Evolutionary conservation across 2,888 invertebrate species (phyloP), one percentile per base, ranked within the genome.

Genomic region (Hofmannophila pseudospretella): DNA sequence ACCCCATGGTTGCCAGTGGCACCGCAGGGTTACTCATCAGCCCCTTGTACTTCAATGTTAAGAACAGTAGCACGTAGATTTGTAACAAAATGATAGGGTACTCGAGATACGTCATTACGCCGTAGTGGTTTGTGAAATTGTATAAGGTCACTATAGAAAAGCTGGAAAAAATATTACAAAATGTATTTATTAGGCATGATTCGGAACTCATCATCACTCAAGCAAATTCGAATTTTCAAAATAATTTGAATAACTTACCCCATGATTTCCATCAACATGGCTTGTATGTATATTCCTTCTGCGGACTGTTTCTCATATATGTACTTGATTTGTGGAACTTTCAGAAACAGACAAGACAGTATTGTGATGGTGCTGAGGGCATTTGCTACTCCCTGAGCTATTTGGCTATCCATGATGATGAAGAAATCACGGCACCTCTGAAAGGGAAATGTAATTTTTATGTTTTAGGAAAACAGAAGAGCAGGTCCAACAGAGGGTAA

Each of bases 111-210:
- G 94, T 93, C 47, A 94, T 78, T 7, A 94, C 50, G 7, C 92
- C 89, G 67, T 96, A 95, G 7, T 88, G 88, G 64, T 92, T 94
- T 19, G 90, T 89, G 52, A 88, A 94, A 69, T 95, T 96, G 74
- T 96, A 96, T 14, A 94, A 90, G 37, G 93, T 90, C 89, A 92
- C 93, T 45, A 94, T 90, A 1, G 94, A 90, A 56, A 94, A 95
- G 55, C 95, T 95, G 81, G 55, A 91, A 88, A 54, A 54, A 23
- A 26, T 35, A 38, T n/a, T 3, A 20, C n/a, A n/a, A 13, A 13
- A 20, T 10, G 5, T 16, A 4, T 16, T 16, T 16, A n/a, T n/a
- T n/a, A n/a, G n/a, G n/a, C n/a, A n/a, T n/a, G n/a, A n/a, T n/a
- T n/a, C n/a, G n/a, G n/a, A n/a, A n/a, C n/a, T n/a, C n/a, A n/a